Conservation (phyloP, 1,140 invertebrate genomes). For the Nasonia longicornis region DNA sequence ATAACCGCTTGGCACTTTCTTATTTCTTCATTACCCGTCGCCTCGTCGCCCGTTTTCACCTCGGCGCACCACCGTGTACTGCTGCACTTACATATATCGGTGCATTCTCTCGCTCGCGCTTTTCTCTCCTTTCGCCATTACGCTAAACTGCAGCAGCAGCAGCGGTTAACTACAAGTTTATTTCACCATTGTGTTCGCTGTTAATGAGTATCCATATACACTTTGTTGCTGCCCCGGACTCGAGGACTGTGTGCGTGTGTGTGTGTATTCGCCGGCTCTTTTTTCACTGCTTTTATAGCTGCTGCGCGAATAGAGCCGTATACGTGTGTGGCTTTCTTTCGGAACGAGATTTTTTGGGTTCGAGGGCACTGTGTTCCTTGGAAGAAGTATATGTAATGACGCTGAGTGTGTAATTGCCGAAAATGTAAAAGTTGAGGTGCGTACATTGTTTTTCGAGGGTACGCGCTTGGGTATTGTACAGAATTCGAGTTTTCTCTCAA, state of each 20-base stretch:
- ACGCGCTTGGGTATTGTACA: neutral
- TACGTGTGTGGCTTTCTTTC: neutral
- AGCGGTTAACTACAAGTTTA: constrained; percentile 39
- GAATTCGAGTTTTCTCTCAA: too few relatives aligned
- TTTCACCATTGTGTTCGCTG: constrained; percentile 39
- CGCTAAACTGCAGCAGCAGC: constrained; percentile 11
- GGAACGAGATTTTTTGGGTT: neutral
- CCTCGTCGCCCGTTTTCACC: neutral
- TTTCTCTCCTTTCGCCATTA: constrained; percentile 21
- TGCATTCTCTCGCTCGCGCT: constrained; percentile 11
- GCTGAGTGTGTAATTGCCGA: neutral
- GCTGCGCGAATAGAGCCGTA: neutral
- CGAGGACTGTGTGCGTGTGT: neutral
- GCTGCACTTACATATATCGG: neutral
- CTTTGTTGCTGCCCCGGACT: neutral
- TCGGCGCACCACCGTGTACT: neutral
- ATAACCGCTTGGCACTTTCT: constrained; percentile 14
- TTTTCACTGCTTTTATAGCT: constrained; percentile 5
- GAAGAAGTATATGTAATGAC: neutral
- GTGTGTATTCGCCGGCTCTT: neutral
- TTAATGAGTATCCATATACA: constrained; percentile 42
- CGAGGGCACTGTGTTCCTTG: neutral
- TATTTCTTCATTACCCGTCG: constrained; percentile 36
- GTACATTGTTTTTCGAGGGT: neutral
- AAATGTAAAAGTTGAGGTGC: neutral